Evolutionary conservation across 1,140 invertebrate genomes (phyloP).

Genomic region (Hermetia illucens): DNA sequence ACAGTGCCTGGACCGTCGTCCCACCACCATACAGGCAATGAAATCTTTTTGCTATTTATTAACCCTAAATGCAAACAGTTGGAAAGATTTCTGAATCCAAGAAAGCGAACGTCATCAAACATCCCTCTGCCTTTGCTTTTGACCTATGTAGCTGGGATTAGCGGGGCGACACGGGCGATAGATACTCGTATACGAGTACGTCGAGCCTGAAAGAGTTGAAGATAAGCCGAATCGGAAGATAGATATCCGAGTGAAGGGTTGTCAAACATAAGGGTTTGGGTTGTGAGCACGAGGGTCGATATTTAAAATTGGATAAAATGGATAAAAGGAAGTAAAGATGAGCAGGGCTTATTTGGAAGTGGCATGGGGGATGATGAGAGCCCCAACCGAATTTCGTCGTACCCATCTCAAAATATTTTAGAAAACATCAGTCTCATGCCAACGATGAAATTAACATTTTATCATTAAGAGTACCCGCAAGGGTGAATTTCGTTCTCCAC

Average conservation of each 20-base stretch:
- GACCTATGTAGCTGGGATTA: too few species aligned
- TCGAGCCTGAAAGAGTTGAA: neutral
- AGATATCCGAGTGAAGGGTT: neutral
- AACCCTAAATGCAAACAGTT: conserved; percentile 1
- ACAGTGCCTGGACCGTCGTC: neutral
- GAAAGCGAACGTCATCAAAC: conserved; percentile 1
- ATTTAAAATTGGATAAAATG: conserved; percentile 1
- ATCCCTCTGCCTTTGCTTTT: neutral
- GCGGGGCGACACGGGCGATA: too few species aligned
- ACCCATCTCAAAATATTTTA: neutral
- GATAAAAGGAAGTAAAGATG: neutral
- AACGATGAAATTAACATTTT: conserved; percentile 1
- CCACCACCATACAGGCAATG: neutral
- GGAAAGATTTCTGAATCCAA: neutral
- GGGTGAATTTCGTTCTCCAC: neutral
- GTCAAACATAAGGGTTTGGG: neutral
- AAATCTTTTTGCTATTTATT: conserved; percentile 1
- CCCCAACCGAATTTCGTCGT: too few species aligned
- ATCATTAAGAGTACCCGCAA: neutral
- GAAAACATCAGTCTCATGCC: neutral
- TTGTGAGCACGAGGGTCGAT: too few species aligned
- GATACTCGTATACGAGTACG: too few species aligned
- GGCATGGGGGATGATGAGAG: too few species aligned
- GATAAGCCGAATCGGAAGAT: neutral
- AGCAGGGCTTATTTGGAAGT: too few species aligned